Percentiles rank a stretch among this genome's conserved stretches.
Conservation (phyloP, 2,797 vertebrate genomes). For the Acipenser ruthenus region DNA sequence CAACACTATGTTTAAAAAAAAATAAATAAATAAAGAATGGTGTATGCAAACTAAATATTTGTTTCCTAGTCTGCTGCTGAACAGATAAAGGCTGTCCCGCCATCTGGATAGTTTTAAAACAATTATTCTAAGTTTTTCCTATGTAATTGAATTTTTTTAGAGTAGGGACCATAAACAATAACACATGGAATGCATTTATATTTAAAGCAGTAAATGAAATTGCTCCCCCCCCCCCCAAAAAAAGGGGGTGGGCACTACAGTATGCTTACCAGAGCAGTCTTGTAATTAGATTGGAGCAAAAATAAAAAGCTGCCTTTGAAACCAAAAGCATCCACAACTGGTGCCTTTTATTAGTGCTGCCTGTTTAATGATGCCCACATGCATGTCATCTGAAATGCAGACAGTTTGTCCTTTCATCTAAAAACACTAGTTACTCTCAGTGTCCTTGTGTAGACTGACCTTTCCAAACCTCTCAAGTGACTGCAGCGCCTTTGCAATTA, state of each 20-base stretch:
- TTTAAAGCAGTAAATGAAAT: not conserved
- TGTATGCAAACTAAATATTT: no score
- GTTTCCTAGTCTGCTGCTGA: no score
- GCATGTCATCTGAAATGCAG: not conserved
- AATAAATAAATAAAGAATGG: no score
- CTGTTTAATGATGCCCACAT: conserved; percentile 10
- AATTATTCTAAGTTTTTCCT: no score
- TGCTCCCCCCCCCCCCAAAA: no score
- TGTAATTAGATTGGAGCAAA: conserved; percentile 1
- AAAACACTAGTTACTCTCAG: not conserved
- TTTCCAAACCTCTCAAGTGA: not conserved
- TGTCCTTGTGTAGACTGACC: not conserved
- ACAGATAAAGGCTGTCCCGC: no score
- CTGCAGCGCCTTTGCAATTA: conserved; percentile 3
- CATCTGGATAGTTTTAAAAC: no score
- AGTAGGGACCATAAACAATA: not conserved
- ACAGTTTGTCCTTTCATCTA: conserved; percentile 8
- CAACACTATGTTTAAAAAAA: no score
- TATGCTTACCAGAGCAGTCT: not conserved
- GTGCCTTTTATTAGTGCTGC: conserved; percentile 6
- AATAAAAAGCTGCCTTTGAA: not conserved
- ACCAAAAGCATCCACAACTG: not conserved
- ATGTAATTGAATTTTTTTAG: not conserved
- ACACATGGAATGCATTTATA: not conserved
- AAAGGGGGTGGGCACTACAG: not conserved